Conservation (phyloP, 2,888 invertebrate genomes). For the Pachycephus smyrnensis region DNA sequence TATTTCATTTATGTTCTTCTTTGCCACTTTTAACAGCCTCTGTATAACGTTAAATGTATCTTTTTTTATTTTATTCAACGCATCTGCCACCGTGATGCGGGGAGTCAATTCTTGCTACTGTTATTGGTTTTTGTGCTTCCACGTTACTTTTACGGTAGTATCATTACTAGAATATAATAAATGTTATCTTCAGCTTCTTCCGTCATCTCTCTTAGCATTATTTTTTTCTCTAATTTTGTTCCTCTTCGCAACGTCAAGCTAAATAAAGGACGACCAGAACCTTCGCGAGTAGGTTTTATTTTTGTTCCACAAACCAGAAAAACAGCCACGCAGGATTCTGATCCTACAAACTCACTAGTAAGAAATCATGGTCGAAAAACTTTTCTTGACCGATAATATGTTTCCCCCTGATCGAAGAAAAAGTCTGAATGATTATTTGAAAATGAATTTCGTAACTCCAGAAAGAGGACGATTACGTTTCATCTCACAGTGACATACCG, state of each 20-base stretch:
- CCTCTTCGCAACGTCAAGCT: neutral
- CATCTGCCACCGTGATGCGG: neutral
- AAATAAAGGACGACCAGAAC: neutral
- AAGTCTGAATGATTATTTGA: no score
- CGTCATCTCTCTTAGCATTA: neutral
- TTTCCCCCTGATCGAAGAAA: no score
- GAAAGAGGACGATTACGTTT: no score
- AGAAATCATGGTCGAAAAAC: no score
- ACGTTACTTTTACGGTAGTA: neutral
- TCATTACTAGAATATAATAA: neutral
- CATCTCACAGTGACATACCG: no score
- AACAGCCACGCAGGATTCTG: no score
- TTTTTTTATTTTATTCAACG: neutral
- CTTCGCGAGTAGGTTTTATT: no score
- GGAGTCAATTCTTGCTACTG: neutral
- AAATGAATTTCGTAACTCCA: no score
- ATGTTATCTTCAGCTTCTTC: neutral
- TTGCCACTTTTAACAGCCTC: neutral
- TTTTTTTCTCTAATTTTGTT: neutral
- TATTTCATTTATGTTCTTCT: neutral
- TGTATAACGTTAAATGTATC: neutral
- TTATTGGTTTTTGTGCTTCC: neutral
- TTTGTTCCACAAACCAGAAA: no score
- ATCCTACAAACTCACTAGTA: no score
- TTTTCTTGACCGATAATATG: no score